A percentile compares a stretch with the other conserved stretches of the same genome.
Conservation (phyloP, 2,797 vertebrate genomes). For the Gymnothorax reevesii region DNA sequence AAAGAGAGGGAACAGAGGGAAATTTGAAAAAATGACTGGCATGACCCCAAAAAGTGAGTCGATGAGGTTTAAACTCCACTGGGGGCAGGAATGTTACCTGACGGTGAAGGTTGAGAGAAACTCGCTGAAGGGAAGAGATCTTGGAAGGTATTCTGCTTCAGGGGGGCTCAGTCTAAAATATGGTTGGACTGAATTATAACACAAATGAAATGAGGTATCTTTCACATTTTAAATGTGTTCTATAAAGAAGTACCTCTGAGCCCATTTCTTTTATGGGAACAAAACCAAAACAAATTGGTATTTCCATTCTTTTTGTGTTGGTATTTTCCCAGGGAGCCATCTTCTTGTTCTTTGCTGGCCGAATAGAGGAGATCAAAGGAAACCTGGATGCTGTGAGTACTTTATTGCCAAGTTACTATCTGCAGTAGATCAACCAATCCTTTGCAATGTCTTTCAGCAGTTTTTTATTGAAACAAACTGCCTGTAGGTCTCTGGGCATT, state of each 20-base stretch:
- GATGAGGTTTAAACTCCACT: too few relatives aligned
- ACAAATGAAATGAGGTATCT: not conserved
- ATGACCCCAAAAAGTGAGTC: not conserved
- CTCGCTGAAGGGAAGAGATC: too few relatives aligned
- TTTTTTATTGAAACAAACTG: not conserved
- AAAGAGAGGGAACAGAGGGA: too few relatives aligned
- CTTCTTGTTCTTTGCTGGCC: constrained; percentile 97
- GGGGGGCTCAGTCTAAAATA: too few relatives aligned
- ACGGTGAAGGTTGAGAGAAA: too few relatives aligned
- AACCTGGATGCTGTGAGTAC: constrained; percentile 89
- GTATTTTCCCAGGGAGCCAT: constrained; percentile 85
- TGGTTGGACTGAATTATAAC: too few relatives aligned
- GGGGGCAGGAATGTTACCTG: too few relatives aligned
- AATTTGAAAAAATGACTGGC: too few relatives aligned
- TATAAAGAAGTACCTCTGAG: not conserved
- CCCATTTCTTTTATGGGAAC: not conserved
- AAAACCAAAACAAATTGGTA: not conserved
- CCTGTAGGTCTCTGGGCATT: not conserved
- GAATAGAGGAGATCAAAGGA: constrained; percentile 96
- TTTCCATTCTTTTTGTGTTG: not conserved
- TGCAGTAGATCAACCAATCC: not conserved
- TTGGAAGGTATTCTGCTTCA: too few relatives aligned
- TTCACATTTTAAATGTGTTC: not conserved
- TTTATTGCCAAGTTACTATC: not conserved
- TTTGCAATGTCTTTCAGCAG: not conserved